phyloP scores from a whole-genome alignment of 2,797 vertebrate genomes.

The Poeciliopsis presidionis region DNA sequence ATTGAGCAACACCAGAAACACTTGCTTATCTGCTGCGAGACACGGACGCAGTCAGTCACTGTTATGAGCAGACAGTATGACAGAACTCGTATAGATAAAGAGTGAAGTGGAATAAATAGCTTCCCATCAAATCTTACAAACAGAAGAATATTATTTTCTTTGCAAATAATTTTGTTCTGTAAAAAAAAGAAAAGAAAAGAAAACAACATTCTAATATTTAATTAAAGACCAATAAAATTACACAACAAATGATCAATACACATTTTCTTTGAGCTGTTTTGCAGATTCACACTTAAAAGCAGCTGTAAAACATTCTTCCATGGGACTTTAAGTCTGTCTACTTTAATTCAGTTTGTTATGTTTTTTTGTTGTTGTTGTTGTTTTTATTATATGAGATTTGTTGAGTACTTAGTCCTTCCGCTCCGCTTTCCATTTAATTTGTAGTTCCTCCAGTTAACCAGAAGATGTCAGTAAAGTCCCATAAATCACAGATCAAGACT shows the following conservation, averaged over 20 bases:
- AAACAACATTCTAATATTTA: not conserved
- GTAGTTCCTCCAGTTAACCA: conserved; percentile 15
- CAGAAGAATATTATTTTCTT: not conserved
- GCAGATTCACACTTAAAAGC: not conserved
- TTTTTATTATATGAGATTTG: not conserved
- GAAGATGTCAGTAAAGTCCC: conserved; percentile 47
- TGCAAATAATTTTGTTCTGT: not conserved
- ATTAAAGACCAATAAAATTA: not conserved
- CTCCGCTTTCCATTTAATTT: not conserved
- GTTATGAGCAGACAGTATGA: not conserved
- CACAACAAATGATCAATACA: not conserved
- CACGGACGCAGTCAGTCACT: not conserved
- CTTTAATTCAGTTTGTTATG: not conserved
- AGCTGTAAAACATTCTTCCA: not conserved
- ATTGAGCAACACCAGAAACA: not conserved
- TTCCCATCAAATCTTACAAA: not conserved
- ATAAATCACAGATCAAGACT: conserved; percentile 4
- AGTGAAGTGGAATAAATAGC: not conserved
- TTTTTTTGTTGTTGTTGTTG: not conserved
- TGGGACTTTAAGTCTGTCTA: not conserved
- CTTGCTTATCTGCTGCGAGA: not conserved
- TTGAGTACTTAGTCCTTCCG: not conserved
- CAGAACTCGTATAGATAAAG: not conserved
- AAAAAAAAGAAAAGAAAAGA: rapidly evolving
- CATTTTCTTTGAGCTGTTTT: not conserved